Conservation (phyloP, 1,140 invertebrate genomes). For the Bombyx mori region DNA sequence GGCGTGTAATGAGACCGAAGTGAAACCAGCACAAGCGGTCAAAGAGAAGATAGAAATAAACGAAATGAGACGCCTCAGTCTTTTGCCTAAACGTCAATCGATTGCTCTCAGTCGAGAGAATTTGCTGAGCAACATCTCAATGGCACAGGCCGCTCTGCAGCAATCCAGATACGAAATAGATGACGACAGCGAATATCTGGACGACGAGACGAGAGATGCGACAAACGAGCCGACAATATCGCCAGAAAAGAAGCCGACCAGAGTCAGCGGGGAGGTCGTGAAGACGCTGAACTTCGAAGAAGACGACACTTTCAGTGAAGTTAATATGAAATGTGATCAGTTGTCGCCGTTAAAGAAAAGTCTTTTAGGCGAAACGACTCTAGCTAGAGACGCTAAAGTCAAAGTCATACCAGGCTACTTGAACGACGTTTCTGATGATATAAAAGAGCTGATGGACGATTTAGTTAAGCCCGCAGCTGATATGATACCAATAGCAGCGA, state of each 20-base stretch:
- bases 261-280: constrained; percentile 42
- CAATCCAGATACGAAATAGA: constrained; percentile 24
- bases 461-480: constrained; percentile 46
- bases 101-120: constrained; percentile 44
- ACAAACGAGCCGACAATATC: constrained; percentile 9
- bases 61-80: constrained; percentile 26
- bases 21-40: constrained; percentile 5
- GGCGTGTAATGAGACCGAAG: constrained; percentile 6
- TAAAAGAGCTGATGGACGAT: constrained; percentile 52
- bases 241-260: constrained; percentile 19
- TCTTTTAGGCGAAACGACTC: constrained; percentile 36
- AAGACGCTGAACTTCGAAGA: constrained; percentile 51
- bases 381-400: constrained; percentile 31
- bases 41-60: constrained; percentile 17
- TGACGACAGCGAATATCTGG: constrained; percentile 27
- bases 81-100: constrained; percentile 30
- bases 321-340: constrained; percentile 20
- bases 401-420: constrained; percentile 48
- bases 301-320: constrained; percentile 27
- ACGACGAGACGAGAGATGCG: constrained; percentile 18
- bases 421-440: constrained; percentile 40
- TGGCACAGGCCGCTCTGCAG: constrained; percentile 37
- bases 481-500: constrained; percentile 22
- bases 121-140: constrained; percentile 40
- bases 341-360: constrained; percentile 43